Evolutionary conservation across 1,140 invertebrate species (phyloP).

Genomic region (Drosophila watanabei): DNA sequence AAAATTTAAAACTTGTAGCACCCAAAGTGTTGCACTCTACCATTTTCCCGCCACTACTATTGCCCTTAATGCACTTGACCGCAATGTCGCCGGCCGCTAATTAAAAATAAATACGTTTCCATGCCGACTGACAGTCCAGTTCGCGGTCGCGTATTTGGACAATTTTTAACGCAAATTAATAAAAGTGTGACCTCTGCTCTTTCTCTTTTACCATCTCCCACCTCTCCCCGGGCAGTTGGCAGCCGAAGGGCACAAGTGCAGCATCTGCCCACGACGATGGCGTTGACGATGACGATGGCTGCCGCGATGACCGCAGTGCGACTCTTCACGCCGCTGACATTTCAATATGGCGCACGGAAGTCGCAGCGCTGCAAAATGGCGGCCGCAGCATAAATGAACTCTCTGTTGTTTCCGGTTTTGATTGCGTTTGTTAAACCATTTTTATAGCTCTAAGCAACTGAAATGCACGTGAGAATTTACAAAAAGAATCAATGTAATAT

Average conservation of each 20-base stretch:
- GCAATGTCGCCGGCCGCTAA: slow-evolving; percentile 69
- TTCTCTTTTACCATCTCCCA: slow-evolving; percentile 1
- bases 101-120: slow-evolving; percentile 75
- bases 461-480: slow-evolving; percentile 85
- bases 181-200: slow-evolving; percentile 30
- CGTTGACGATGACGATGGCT: slow-evolving; percentile 36
- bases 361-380: slow-evolving; percentile 74
- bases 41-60: background rate
- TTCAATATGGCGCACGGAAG: slow-evolving; percentile 78
- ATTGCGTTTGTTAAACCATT: slow-evolving; percentile 45
- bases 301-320: slow-evolving; percentile 64
- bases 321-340: slow-evolving; percentile 69
- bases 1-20: background rate
- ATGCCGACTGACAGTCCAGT: slow-evolving; percentile 42
- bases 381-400: slow-evolving; percentile 22
- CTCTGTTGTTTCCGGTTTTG: slow-evolving; percentile 25
- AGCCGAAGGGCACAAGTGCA: slow-evolving; percentile 44
- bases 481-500: slow-evolving; percentile 49
- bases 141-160: slow-evolving; percentile 64
- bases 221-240: slow-evolving; percentile 28
- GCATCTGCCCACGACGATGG: slow-evolving; percentile 29
- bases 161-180: slow-evolving; percentile 76
- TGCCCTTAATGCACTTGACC: slow-evolving; percentile 66
- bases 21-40: background rate
- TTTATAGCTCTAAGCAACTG: slow-evolving; percentile 81